Conservation (phyloP, 2,888 invertebrate species). For the Sussaba pulchella region DNA sequence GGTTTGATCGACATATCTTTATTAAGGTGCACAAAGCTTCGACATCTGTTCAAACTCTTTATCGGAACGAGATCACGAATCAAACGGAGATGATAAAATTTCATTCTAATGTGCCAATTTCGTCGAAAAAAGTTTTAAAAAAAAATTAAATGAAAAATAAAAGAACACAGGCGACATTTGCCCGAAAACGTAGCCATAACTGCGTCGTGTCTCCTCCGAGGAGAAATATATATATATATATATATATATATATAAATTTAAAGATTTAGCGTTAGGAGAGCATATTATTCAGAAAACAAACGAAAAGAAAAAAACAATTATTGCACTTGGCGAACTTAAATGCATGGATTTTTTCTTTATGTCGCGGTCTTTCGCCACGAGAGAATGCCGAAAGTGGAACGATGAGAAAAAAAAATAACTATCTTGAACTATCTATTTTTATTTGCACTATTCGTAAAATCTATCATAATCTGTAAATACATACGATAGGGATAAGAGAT, state of each 20-base stretch:
- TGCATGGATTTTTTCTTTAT: slow-evolving; percentile 78
- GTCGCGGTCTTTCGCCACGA: slow-evolving; percentile 72
- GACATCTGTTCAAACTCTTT: slow-evolving; percentile 69
- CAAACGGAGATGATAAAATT: slow-evolving; percentile 69
- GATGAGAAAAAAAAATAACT: slow-evolving; percentile 72
- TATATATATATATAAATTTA: slow-evolving; percentile 67
- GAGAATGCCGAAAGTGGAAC: slow-evolving; percentile 43
- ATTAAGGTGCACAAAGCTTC: slow-evolving; percentile 78
- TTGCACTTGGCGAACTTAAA: slow-evolving; percentile 74
- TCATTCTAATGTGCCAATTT: slow-evolving; percentile 82
- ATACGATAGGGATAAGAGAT: slow-evolving; percentile 71
- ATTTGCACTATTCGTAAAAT: slow-evolving; percentile 75
- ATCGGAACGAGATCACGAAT: slow-evolving; percentile 53
- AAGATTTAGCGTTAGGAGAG: slow-evolving; percentile 75
- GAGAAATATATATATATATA: slow-evolving; percentile 26
- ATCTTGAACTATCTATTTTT: slow-evolving; percentile 81
- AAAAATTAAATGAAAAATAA: slow-evolving; percentile 25
- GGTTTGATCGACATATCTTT: slow-evolving; percentile 81
- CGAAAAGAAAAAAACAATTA: slow-evolving; percentile 68
- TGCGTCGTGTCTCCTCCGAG: slow-evolving; percentile 75
- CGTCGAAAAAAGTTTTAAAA: slow-evolving; percentile 72
- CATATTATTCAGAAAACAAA: slow-evolving; percentile 66
- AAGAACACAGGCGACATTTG: slow-evolving; percentile 58
- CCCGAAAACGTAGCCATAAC: slow-evolving; percentile 65
- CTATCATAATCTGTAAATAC: slow-evolving; percentile 68